Base-by-base conservation (phyloP, 2,888 invertebrate genomes). In the Eupithecia insigniata region DNA sequence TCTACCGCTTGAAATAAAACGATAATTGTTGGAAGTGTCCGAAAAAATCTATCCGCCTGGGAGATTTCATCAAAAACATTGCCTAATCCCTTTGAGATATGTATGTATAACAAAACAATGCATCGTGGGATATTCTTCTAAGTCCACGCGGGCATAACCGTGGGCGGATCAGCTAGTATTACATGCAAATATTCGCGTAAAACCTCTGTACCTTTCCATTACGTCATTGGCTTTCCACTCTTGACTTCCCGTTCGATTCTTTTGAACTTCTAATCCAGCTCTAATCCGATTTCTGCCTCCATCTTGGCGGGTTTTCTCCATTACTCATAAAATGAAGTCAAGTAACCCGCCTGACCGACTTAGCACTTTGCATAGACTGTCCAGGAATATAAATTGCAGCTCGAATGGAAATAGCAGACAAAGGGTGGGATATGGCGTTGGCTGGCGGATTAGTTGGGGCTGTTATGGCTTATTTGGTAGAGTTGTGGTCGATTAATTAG, bases 371-470 rank as follows among this genome's bases (percentile, higher is more conserved):
- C 73, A 68, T 68, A 71, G 39, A 73, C 70, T 28, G 32, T 18
- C 18, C 66, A 68, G 62, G 71, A 69, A 74, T 74, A 74, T 71
- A 69, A 74, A 74, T 71, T 74, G 66, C 62, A 28, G 32, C 66
- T 55, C 43, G 18, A 70, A 6, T 36, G 64, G 69, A 36, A 73
- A 66, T 70, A 60, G 26, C 68, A 34, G 61, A 66, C 66, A 69
- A 74, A 66, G 62, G 51, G 30, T 64, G 43, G 22, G 32, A 8
- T 22, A 36, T 22, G 32, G 61, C 61, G 34, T 62, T 62, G 22
- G n/a, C 61, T 62, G 61, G 61, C n/a, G 61, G 30, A 34, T 62
- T 32, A 34, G 34, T n/a, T 10, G 0, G n/a, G n/a, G 18, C 34
- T 62, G 32, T 62, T 34, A 62, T n/a, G 61, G 61, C 34, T 62